Evolutionary conservation across 2,797 vertebrate species (phyloP), one percentile per base, ranked within the genome.

Genomic region (Geotrypetes seraphini): DNA sequence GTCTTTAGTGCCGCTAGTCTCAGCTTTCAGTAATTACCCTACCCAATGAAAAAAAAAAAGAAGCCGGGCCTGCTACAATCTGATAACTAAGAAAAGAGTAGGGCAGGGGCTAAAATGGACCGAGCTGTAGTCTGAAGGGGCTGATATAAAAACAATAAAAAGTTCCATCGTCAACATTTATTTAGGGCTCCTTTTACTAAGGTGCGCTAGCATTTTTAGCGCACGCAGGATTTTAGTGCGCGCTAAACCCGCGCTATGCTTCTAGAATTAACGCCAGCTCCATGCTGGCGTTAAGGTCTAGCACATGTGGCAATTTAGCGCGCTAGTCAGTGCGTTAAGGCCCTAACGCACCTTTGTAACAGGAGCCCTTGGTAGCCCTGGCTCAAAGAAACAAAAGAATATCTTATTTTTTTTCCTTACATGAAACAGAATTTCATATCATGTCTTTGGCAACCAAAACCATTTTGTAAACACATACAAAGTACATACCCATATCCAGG

Each of bases 21-120:
- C 89, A 76, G 87, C 87, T 90, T 93, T 95, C 90, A 93, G 81
- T 87, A 87, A 84, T 85, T 77, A 89, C 85, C 87, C 86, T 83
- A 81, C 85, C 87, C 82, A 81, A 78, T 75, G 79, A 83, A 81
- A 81, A 80, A n/a, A n/a, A n/a, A n/a, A n/a, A n/a, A n/a, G n/a
- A n/a, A n/a, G 54, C 67, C 43, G 38, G 31, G 43, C 60, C 50
- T 50, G 39, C 64, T 27, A 8, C 11, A 79, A 79, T 79, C 72
- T 81, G 78, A 71, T 73, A 73, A 73, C 73, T 64, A 70, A 53
- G n/a, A n/a, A 62, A 58, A 50, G 66, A 75, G 41, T 72, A 70
- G 50, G 76, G 71, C 66, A 74, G 72, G 57, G 61, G 46, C 19
- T 42, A 63, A 51, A 61, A 56, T 16, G 12, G 60, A n/a, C 73